phyloP scores from a whole-genome alignment of 2,888 invertebrate species.

The Camptogramma bilineatum region DNA sequence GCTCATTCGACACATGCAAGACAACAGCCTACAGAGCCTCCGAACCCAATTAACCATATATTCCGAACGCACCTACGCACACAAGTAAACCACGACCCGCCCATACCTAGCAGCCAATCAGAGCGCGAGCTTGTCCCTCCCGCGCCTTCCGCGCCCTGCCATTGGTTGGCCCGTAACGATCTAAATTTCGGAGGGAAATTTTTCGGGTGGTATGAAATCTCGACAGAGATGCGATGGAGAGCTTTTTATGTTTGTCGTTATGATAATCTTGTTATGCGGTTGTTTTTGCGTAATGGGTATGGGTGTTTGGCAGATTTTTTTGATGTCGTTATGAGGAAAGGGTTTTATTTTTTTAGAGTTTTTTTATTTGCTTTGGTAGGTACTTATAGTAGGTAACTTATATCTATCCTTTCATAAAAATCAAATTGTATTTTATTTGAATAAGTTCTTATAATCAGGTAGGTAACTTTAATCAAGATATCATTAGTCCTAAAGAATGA shows the following conservation, averaged over 20 bases:
- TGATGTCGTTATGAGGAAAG: conserved; percentile 36
- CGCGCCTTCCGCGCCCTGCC: conserved; percentile 58
- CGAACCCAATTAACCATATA: conserved; percentile 66
- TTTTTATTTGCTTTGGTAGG: conserved; percentile 6
- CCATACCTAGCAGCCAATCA: conserved; percentile 66
- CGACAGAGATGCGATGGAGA: conserved; percentile 50
- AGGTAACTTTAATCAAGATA: no score
- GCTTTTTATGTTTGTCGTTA: conserved; percentile 56
- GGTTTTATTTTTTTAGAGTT: conserved; percentile 30
- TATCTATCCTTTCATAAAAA: no score
- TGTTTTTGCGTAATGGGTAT: conserved; percentile 77
- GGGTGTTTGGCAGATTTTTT: conserved; percentile 47
- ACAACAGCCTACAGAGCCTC: conserved; percentile 50
- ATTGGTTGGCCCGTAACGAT: conserved; percentile 76
- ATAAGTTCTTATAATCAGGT: no score
- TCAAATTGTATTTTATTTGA: no score
- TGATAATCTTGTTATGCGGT: conserved; percentile 79
- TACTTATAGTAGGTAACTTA: not conserved
- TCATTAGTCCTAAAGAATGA: no score
- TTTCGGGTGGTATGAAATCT: conserved; percentile 79
- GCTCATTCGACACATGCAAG: conserved; percentile 56
- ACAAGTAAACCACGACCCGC: conserved; percentile 63
- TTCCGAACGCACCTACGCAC: conserved; percentile 68
- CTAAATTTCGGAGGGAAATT: conserved; percentile 75
- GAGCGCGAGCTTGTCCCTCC: conserved; percentile 64